Conservation (phyloP, 2,113 vertebrate species). For the Anguilla rostrata region DNA sequence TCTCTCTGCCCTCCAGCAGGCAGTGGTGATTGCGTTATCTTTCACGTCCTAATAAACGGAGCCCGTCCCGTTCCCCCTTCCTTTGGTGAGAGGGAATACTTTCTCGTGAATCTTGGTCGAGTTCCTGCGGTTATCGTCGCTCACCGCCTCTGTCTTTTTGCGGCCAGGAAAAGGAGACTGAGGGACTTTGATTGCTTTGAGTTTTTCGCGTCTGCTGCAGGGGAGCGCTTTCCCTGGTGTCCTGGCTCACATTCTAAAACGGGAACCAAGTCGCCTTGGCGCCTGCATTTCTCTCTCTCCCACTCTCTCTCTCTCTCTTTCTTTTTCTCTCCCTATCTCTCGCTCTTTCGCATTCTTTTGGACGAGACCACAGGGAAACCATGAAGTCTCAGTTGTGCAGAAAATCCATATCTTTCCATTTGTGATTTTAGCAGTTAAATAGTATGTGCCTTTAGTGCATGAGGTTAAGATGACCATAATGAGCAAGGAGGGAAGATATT, state of each 20-base stretch:
- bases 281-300: neutral
- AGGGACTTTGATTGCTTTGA: neutral
- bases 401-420: neutral
- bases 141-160: neutral
- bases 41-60: neutral
- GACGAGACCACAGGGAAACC: neutral
- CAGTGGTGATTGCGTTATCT: neutral
- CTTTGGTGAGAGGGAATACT: neutral
- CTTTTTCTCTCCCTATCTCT: neutral
- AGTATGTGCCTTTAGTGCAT: neutral
- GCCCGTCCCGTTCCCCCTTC: constrained; percentile 8
- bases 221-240: neutral
- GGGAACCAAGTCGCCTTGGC: neutral
- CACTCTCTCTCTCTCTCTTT: neutral
- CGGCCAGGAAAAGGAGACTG: neutral
- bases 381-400: neutral
- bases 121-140: neutral
- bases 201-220: neutral
- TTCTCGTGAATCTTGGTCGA: neutral
- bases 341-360: neutral
- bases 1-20: constrained; percentile 7
- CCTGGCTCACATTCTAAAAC: neutral
- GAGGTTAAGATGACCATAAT: neutral
- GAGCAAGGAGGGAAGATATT: neutral
- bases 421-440: neutral